A percentile compares a stretch with the other conserved stretches of the same genome.
Conservation (phyloP, 2,888 invertebrate genomes). For the Diaperis boleti region DNA sequence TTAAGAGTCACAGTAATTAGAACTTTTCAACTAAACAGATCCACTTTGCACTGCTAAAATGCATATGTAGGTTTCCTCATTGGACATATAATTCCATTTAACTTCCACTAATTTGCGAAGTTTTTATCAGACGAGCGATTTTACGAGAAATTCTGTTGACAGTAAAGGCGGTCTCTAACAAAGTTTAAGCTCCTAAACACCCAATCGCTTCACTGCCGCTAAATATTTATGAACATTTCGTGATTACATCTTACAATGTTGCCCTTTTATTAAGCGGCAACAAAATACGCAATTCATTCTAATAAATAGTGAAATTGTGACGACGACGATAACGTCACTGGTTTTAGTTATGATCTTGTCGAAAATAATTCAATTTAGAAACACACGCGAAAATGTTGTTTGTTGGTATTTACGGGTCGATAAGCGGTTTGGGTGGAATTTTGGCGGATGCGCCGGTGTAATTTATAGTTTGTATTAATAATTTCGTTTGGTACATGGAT, state of each 20-base stretch:
- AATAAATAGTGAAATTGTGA: slow-evolving; percentile 13
- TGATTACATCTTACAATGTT: slow-evolving; percentile 29
- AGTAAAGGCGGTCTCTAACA: slow-evolving; percentile 34
- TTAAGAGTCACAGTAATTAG: no score
- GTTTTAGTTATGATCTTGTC: slow-evolving; percentile 16
- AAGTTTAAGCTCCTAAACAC: slow-evolving; percentile 31
- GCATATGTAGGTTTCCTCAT: no score
- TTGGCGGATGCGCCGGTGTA: slow-evolving; percentile 16
- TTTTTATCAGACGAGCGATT: slow-evolving; percentile 23
- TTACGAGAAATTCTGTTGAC: slow-evolving; percentile 28
- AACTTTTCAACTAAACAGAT: no score
- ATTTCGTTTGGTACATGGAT: background rate
- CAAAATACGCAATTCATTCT: slow-evolving; percentile 13
- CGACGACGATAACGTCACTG: slow-evolving; percentile 16
- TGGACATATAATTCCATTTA: no score
- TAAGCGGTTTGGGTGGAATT: background rate
- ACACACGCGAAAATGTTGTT: slow-evolving; percentile 9
- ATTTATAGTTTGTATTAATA: background rate
- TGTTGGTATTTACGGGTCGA: background rate
- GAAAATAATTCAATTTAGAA: slow-evolving; percentile 22
- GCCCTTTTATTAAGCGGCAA: slow-evolving; percentile 5
- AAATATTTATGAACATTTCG: slow-evolving; percentile 36
- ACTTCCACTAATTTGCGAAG: no score
- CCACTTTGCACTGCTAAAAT: no score
- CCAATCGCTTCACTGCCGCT: slow-evolving; percentile 14